A percentile compares a stretch with the other conserved stretches of the same genome.
Evolutionary conservation across 1,140 invertebrate genomes (phyloP).

Genomic region (Pseudobourletiella spinata): DNA sequence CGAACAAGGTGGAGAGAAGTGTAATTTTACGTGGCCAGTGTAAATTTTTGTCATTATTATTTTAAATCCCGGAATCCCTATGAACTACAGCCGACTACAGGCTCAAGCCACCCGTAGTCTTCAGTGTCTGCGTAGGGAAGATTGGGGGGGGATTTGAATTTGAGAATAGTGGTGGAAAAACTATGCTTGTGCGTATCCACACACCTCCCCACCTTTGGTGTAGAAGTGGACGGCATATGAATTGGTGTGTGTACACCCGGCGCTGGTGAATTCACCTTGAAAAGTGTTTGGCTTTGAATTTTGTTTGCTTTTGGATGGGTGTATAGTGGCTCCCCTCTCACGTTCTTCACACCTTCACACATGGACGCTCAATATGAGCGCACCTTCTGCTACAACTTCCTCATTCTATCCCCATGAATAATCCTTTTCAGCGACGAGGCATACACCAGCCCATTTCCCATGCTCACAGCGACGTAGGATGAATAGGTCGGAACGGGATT

Average conservation of each 20-base stretch:
- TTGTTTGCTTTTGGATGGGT: slow-evolving; percentile 4
- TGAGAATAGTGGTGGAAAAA: neutral
- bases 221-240: neutral
- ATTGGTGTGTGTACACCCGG: no score
- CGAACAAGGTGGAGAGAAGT: no score
- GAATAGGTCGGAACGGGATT: no score
- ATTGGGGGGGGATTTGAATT: neutral
- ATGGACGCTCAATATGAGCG: neutral
- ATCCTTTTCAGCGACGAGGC: neutral
- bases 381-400: no score
- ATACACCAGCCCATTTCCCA: neutral
- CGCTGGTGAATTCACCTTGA: slow-evolving; percentile 1
- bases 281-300: neutral
- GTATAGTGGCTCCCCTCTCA: neutral
- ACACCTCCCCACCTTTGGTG: neutral
- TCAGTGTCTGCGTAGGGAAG: neutral
- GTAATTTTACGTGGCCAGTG: no score
- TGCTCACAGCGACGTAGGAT: no score
- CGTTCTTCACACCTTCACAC: neutral
- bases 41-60: no score
- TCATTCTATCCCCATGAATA: neutral
- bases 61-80: no score
- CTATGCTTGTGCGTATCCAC: neutral
- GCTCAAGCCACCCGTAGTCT: neutral
- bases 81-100: neutral